Conservation (phyloP, 1,140 invertebrate species). For the Drosophila elegans region DNA sequence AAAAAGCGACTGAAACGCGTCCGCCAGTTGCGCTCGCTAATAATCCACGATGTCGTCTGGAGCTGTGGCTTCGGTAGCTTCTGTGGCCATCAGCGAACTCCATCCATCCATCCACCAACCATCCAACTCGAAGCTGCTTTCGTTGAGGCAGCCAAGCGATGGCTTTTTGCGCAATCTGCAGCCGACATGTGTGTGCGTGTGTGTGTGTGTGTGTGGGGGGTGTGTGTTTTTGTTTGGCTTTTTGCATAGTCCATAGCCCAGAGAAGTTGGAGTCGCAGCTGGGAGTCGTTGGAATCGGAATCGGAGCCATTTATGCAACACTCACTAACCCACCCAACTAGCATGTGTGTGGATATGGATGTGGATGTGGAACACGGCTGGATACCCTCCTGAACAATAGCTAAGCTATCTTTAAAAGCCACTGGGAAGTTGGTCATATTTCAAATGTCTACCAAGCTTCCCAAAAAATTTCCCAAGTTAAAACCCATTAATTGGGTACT, state of each 20-base stretch:
- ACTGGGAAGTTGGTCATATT: slow-evolving; percentile 8
- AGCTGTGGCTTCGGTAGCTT: slow-evolving; percentile 14
- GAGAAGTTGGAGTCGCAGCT: neutral
- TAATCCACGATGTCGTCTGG: slow-evolving; percentile 43
- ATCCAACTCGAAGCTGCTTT: slow-evolving; percentile 44
- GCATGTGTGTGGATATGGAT: slow-evolving; percentile 9
- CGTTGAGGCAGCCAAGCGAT: slow-evolving; percentile 73
- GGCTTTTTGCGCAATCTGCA: slow-evolving; percentile 62
- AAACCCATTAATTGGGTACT: neutral
- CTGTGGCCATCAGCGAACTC: slow-evolving; percentile 6
- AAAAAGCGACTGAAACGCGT: slow-evolving; percentile 66
- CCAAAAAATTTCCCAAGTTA: neutral
- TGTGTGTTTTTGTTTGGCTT: slow-evolving; percentile 28
- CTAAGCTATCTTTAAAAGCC: neutral
- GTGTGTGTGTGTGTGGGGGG: slow-evolving; percentile 2
- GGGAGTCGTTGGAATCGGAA: slow-evolving; percentile 5
- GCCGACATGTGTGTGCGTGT: slow-evolving; percentile 22
- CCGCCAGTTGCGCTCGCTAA: slow-evolving; percentile 54
- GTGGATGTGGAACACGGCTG: slow-evolving; percentile 16
- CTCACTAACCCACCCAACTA: neutral
- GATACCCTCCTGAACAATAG: slow-evolving; percentile 6
- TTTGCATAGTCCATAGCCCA: slow-evolving; percentile 33
- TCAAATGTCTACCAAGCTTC: neutral
- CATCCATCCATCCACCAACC: neutral
- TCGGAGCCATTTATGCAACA: slow-evolving; percentile 70